Conservation (phyloP, 2,113 vertebrate species). For the Neomonachus schauinslandi region DNA sequence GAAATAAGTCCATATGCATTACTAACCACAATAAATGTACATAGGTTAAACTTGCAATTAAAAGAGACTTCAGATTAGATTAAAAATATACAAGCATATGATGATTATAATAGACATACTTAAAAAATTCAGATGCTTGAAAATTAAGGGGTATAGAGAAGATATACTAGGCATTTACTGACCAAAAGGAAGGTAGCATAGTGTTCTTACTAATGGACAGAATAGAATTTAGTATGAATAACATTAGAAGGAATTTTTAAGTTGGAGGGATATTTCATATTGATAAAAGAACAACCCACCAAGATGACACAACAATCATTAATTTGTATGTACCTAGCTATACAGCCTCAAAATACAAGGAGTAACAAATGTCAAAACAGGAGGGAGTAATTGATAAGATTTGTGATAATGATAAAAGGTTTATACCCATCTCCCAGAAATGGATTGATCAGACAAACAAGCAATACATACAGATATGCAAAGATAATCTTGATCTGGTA, state of each 20-base stretch:
- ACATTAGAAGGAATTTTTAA: neutral
- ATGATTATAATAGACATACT: neutral
- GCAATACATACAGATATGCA: neutral
- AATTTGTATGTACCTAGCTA: neutral
- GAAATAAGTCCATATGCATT: neutral
- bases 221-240: conserved; percentile 9
- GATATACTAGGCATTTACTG: neutral
- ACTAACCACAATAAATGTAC: conserved; percentile 26
- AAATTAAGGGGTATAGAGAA: neutral
- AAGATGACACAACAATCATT: neutral
- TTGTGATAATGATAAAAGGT: neutral
- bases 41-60: conserved; percentile 24
- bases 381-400: neutral
- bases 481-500: neutral
- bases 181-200: neutral
- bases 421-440: neutral
- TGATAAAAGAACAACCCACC: neutral
- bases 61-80: conserved; percentile 11
- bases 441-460: neutral
- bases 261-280: neutral
- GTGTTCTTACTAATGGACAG: neutral
- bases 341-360: neutral
- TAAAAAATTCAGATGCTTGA: neutral
- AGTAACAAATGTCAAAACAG: neutral
- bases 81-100: neutral